Base-by-base conservation (phyloP, 2,888 invertebrate species). In the Lithophane socia region DNA sequence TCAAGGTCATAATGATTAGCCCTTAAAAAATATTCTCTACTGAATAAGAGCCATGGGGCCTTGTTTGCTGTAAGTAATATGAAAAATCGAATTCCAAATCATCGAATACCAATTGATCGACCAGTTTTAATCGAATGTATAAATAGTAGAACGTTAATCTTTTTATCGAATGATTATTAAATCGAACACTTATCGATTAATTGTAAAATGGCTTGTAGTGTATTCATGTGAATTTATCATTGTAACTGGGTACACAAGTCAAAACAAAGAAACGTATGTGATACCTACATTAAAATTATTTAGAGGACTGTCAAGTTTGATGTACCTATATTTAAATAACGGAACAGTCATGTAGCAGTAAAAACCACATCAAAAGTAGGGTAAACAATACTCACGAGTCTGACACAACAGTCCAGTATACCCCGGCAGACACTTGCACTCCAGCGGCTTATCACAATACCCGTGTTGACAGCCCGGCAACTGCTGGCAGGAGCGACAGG, bases 401-500 rank as follows among this genome's bases (percentile, higher is more conserved):
- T 99, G 98, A 90, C 98, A 99, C 72, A 99, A 95, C 77, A 99
- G 97, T 78, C 99, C 99, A 18, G 98, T 99, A 97, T 98, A 99
- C n/a, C 99, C 99, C 5, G 98, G 98, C 73, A 98, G 95, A 92
- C 99, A 99, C 92, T 98, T 98, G 96, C 99, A 99, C 94, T 99
- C 98, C 58, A 99, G 97, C 7, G 99, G 99, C 92, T 98, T 98
- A 86, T 98, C 98, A 94, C 99, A 99, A 91, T 98, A 98, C 16
- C 99, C 99, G 91, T 99, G 98, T 90, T 98, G 98, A 94, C 99
- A 99, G 86, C 99, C 99, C 0, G 99, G 99, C 90, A 99, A 96
- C 4, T 98, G 98, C 91, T 99, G 98, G 93, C 99, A 99, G 84
- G 98, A 97, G 88, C 98, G 97, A 94, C 99, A 99, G 18, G 97